Percentiles rank a stretch among this genome's conserved stretches.
Evolutionary conservation across 2,797 vertebrate species (phyloP).

Genomic region (Typhlichthys subterraneus): DNA sequence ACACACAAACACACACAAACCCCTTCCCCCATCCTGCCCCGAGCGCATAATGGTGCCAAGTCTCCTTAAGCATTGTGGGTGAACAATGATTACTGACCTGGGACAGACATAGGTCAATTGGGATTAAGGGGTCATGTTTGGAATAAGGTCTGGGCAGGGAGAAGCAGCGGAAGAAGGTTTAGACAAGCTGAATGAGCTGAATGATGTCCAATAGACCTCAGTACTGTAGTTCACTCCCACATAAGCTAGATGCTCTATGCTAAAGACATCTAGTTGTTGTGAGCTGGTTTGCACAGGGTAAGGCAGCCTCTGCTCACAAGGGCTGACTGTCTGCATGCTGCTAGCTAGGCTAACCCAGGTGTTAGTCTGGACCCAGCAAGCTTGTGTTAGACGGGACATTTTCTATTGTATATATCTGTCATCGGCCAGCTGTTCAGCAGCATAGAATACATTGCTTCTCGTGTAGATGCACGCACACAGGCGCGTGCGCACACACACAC

Average conservation of each 20-base stretch:
- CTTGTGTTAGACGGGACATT: conserved; percentile 16
- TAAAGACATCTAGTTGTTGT: background rate
- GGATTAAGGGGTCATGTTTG: conserved; percentile 2
- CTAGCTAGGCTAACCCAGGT: too few species aligned
- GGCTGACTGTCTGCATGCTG: conserved; percentile 2
- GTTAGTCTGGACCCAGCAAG: conserved; percentile 4
- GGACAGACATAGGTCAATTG: conserved; percentile 7
- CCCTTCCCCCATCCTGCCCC: conserved; percentile 10
- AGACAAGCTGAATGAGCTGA: too few species aligned
- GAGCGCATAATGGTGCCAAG: conserved; percentile 20
- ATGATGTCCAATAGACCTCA: too few species aligned
- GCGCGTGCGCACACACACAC: too few species aligned
- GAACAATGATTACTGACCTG: conserved; percentile 24
- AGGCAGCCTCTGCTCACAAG: conserved; percentile 4
- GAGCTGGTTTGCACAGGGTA: background rate
- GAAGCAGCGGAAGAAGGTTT: background rate
- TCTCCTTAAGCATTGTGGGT: conserved; percentile 33
- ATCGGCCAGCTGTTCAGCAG: conserved; percentile 47
- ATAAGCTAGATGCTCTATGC: conserved; percentile 5
- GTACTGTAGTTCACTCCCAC: too few species aligned
- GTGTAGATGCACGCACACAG: background rate
- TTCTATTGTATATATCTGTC: conserved; percentile 12
- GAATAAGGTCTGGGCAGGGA: background rate
- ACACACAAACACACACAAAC: conserved; percentile 1
- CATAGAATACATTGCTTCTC: conserved; percentile 14